Evolutionary conservation across 35 echinoderm and acorn worm genomes (phyloP).

Genomic region (Strongylocentrotus purpuratus): DNA sequence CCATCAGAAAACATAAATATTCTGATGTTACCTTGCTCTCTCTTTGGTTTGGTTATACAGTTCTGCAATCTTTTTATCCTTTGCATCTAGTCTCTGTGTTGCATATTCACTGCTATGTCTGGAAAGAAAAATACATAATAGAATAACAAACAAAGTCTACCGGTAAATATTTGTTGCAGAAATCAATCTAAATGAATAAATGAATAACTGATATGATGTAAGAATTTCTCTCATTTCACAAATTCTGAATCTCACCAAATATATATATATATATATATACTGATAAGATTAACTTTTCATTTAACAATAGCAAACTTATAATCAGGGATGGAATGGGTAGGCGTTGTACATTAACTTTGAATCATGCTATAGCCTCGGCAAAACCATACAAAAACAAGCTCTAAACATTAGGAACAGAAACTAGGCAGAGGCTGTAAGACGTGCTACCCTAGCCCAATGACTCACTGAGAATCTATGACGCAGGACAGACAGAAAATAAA

Average conservation of each 20-base stretch:
- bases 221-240: too few species aligned
- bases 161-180: not conserved
- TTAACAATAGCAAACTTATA: too few species aligned
- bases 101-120: conserved; percentile 80
- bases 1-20: not conserved
- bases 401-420: not conserved
- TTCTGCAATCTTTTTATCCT: conserved; percentile 73
- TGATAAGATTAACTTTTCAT: too few species aligned
- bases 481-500: conserved; percentile 41
- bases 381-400: not conserved
- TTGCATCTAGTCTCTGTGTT: conserved; percentile 69
- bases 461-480: conserved; percentile 15
- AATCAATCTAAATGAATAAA: too few species aligned
- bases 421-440: not conserved
- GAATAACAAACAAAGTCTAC: not conserved
- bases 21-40: conserved; percentile 66
- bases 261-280: too few species aligned
- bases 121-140: conserved; percentile 13
- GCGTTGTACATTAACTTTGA: not conserved
- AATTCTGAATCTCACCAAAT: too few species aligned
- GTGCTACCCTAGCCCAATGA: not conserved
- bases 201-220: too few species aligned
- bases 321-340: not conserved
- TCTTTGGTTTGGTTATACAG: conserved; percentile 78
- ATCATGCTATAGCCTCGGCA: not conserved